Evolutionary conservation across 2,888 invertebrate genomes (phyloP).

Genomic region (Cryptus armator): DNA sequence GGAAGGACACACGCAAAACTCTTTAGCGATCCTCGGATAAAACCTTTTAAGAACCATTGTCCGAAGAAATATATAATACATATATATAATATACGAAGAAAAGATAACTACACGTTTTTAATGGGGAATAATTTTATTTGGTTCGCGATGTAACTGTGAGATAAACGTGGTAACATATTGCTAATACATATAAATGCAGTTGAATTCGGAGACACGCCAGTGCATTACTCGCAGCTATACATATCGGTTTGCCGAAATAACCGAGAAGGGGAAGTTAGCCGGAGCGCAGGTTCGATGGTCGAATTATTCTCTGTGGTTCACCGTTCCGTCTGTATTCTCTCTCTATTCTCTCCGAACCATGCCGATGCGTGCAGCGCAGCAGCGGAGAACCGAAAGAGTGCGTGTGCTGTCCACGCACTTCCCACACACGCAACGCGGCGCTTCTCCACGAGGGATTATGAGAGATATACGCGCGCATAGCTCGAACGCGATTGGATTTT

Average conservation of each 20-base stretch:
- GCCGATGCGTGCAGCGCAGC: background rate
- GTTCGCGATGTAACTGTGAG: background rate
- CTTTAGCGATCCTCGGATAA: no score
- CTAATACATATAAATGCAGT: background rate
- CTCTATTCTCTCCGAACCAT: background rate
- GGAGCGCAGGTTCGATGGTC: constrained; percentile 66
- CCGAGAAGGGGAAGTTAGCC: constrained; percentile 14
- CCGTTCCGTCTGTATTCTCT: background rate
- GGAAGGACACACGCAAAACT: no score
- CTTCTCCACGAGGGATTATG: background rate
- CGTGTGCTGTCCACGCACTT: constrained; percentile 58
- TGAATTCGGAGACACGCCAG: background rate
- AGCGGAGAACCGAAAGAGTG: constrained; percentile 21
- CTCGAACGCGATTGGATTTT: constrained; percentile 20
- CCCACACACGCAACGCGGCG: background rate
- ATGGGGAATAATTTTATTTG: no score
- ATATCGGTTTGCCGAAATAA: background rate
- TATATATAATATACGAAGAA: no score
- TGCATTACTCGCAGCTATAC: background rate
- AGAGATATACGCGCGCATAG: constrained; percentile 13
- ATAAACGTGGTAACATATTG: background rate
- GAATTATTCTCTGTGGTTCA: constrained; percentile 62
- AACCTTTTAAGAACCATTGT: no score
- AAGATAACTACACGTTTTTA: no score
- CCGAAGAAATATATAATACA: no score